Evolutionary conservation across 2,888 invertebrate genomes (phyloP), one percentile per base, ranked within the genome.

Genomic region (Drosophila neonasuta): DNA sequence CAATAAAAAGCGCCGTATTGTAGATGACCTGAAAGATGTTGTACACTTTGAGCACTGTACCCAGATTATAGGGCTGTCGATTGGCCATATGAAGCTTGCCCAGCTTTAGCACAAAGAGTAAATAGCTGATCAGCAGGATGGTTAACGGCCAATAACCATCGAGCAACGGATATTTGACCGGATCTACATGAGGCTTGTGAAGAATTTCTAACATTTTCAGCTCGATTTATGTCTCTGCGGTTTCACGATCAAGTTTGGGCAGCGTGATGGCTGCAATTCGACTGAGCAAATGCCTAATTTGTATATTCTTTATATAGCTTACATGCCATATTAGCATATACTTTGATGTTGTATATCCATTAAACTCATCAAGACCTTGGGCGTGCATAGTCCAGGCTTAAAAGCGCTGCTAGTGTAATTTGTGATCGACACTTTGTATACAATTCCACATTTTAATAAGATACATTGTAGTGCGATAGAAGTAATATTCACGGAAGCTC

Each of bases 1-100:
- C 11, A 6, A n/a, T 51, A 67, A 48, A 80, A 58, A 67, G 80
- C 91, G 93, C 96, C 1, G 93, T 88, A 84, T 97, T 97, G 91
- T 96, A 95, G 1, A 95, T 15, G 1, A 98, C 96, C 93, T 98
- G 97, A 57, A 94, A 93, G 2, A 95, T 92, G 88, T 98, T 98
- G 90, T 98, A 98, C 0, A 92, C 88, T 17, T 96, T 92, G 83
- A 97, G 93, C 0, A 94, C 86, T 29, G 92, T 92, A 81, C 95
- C 94, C 50, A 97, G 88, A 77, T 96, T 93, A 79, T 94, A 95
- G 0, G 96, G 93, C 64, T 94, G 93, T 54, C 94, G 92, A 52
- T 94, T 94, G 56, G 93, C 92, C 96, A 96, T 96, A 85, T 93
- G 93, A 13, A 93, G 92, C 0, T 95, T 95, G 0, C 96, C 96